A percentile compares a stretch with the other conserved stretches of the same genome.
Conservation (phyloP, 2,797 vertebrate species). For the Coregonus suidteri region DNA sequence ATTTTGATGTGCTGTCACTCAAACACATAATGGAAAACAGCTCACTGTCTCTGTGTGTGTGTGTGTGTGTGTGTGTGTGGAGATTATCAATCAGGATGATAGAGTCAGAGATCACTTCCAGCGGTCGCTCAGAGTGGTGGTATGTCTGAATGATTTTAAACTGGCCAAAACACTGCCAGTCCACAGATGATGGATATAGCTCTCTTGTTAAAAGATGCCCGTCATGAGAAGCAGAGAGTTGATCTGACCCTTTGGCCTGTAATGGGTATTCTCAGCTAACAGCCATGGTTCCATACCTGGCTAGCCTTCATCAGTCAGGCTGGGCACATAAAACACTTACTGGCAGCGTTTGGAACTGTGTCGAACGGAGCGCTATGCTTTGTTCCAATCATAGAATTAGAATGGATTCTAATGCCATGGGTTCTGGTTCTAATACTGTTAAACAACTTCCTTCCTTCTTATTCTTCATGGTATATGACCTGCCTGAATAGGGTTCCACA, state of each 20-base stretch:
- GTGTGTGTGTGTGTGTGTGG: background rate
- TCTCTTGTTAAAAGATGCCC: background rate
- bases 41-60: no score
- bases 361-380: background rate
- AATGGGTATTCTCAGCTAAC: background rate
- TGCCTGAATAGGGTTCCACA: background rate
- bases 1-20: conserved; percentile 70
- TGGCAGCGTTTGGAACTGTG: background rate
- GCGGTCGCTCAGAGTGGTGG: no score
- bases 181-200: conserved; percentile 1
- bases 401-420: background rate
- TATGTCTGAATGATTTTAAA: background rate
- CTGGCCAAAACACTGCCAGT: conserved; percentile 5
- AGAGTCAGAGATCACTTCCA: background rate
- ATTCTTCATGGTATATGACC: no score
- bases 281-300: background rate
- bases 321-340: background rate
- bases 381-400: background rate
- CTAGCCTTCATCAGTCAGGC: background rate
- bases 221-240: background rate
- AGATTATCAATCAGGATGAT: background rate
- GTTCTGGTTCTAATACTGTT: background rate
- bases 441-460: background rate
- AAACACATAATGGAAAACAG: conserved; percentile 67
- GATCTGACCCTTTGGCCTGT: background rate